Base-by-base conservation (phyloP, 2,797 vertebrate genomes). In the Helostoma temminkii region DNA sequence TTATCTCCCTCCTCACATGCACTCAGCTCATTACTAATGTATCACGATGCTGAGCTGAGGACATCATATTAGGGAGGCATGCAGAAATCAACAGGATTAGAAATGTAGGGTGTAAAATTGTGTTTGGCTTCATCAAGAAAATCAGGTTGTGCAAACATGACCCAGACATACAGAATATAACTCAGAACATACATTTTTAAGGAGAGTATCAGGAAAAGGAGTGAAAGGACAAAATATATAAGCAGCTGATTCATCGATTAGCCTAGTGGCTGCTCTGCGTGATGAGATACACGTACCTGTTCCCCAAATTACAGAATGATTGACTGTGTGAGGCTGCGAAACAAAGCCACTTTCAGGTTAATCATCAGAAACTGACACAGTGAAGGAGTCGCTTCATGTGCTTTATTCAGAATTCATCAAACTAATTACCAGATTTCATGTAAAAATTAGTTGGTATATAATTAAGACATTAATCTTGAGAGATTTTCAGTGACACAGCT, bases 401-500 rank as follows among this genome's bases (percentile, higher is more conserved):
- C 78, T 84, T 87, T 72, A 73, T 61, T 80, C 66, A 68, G 72
- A 66, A 89, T 80, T 72, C 60, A 87, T 91, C 79, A 76, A 60
- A 59, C 64, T 75, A 77, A 86, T 78, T 72, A 81, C 72, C 71
- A 78, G 41, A 68, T 6, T 47, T 43, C 25, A 36, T 66, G 71
- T 83, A 60, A 78, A 71, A 81, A 74, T 74, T 67, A 58, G 88
- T 86, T 56, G 78, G 45, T 73, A 46, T 50, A 49, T 85, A 86
- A 92, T 88, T 81, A 86, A 87, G 81, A 45, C 69, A 74, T 80
- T 78, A 63, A 89, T 89, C 78, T 71, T 70, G 42, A 16, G 45
- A 47, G 59, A 21, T 5, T 71, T 30, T 67, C 68, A 78, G 77
- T 15, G 45, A 60, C 62, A 65, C 71, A 52, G 71, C 73, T 57